A percentile compares a stretch with the other conserved stretches of the same genome.
These are phyloP conservation scores for Orientallactaga sibirica DNA, from an alignment of 2,797 vertebrate species.

Conservation along the genomic window DNA sequence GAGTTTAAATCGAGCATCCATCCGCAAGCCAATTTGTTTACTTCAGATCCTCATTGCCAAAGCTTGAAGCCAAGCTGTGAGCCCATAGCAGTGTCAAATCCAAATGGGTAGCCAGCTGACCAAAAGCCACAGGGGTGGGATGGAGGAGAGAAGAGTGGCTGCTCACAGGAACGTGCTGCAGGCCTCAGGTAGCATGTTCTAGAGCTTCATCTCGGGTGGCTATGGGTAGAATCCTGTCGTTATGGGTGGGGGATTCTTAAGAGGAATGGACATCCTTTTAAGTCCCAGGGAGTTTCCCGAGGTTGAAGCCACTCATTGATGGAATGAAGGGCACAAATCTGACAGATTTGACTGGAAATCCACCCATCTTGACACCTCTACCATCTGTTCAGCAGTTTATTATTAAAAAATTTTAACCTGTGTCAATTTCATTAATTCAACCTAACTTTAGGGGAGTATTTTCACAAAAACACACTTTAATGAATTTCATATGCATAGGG, in stretches of 20 bases:
- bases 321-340: background rate
- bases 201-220: background rate
- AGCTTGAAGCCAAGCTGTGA: background rate
- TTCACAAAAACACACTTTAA: conserved; percentile 13
- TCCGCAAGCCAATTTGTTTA: background rate
- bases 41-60: background rate
- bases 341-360: background rate
- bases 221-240: too few species aligned
- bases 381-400: background rate
- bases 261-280: background rate
- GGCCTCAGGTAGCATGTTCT: background rate
- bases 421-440: background rate
- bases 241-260: background rate
- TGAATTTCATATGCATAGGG: background rate
- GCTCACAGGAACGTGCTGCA: too few species aligned
- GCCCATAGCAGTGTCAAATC: background rate
- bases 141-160: background rate
- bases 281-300: background rate
- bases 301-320: background rate
- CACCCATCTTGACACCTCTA: background rate
- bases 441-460: background rate
- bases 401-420: background rate
- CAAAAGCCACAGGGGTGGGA: background rate
- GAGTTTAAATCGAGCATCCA: background rate
- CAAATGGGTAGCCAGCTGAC: background rate